Base-by-base conservation (phyloP, 1,140 invertebrate genomes). In the Amyelois transitella region DNA sequence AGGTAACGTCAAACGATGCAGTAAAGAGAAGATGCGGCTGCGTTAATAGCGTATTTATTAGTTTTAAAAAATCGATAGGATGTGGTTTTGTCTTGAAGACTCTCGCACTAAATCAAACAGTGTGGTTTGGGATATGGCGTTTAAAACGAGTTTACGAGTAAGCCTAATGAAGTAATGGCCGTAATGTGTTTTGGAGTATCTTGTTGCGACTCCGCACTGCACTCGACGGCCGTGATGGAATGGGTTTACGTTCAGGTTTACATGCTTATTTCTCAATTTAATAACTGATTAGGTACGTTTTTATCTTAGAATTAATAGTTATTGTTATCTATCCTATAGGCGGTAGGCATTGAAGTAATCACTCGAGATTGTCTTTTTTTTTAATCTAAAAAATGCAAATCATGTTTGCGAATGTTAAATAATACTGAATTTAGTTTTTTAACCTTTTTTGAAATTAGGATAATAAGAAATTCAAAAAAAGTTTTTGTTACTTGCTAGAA, bases 21-120 rank as follows among this genome's bases (percentile, higher is more conserved):
- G 55, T 63, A 64, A 60, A 52, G 14, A 44, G 47, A 73, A 77
- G 72, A 64, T 79, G 78, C 53, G 78, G 78, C 77, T 48, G 45
- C 45, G 62, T 72, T 77, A 69, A 75, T 70, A 69, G 58, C 64
- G 43, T 53, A 75, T 78, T 75, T 74, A 79, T 77, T 58, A 72
- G 51, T 67, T 62, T 69, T 74, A 72, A 77, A 76, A 54, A 43
- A 74, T 74, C 55, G 43, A 70, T 77, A 71, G 77, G 79, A 82
- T 84, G 81, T 79, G 78, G 76, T 67, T 56, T 60, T 59, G 57
- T 55, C 62, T 62, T 64, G 62, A 61, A 68, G 62, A 57, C 54
- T 44, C 51, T 48, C 55, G 57, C 62, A 49, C 57, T 62, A 66
- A 75, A 59, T 66, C 53, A 66, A 70, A 64, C 65, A 52, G 43